These are phyloP conservation scores for Tetragnatha versicolor DNA, from an alignment of 1,140 invertebrate genomes.

Conservation along the genomic window DNA sequence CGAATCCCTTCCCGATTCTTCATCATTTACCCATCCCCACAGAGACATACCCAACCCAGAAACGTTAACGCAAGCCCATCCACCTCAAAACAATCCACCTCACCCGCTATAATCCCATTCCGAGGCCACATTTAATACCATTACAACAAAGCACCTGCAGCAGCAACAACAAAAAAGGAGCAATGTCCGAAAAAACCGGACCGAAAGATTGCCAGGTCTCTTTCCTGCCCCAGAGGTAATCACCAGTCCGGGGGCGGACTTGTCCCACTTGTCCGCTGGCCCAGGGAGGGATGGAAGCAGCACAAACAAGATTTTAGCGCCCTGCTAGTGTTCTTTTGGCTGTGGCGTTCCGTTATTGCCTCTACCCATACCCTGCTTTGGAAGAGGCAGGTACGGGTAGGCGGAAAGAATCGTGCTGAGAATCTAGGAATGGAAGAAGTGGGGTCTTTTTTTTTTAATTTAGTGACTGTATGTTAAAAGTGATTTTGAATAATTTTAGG, in stretches of 20 bases:
- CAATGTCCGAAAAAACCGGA: neutral
- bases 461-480: too few relatives aligned
- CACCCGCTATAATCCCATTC: too few relatives aligned
- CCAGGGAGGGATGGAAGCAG: neutral
- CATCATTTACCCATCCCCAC: too few relatives aligned
- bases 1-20: too few relatives aligned
- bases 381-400: neutral
- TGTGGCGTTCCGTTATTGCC: neutral
- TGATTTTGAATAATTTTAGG: too few relatives aligned
- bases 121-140: too few relatives aligned
- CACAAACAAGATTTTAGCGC: slow-evolving; percentile 34
- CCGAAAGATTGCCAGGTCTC: neutral
- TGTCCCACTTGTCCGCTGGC: neutral
- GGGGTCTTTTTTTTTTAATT: too few relatives aligned
- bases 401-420: neutral
- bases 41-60: too few relatives aligned
- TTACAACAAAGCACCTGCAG: too few relatives aligned
- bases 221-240: neutral
- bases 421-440: neutral
- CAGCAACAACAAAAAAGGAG: too few relatives aligned
- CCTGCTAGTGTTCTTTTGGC: neutral
- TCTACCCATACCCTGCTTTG: neutral
- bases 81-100: too few relatives aligned
- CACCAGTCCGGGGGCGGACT: neutral
- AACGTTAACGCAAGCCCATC: too few relatives aligned